phyloP scores from a whole-genome alignment of 2,888 invertebrate genomes.

The Ectobius pallidus region DNA sequence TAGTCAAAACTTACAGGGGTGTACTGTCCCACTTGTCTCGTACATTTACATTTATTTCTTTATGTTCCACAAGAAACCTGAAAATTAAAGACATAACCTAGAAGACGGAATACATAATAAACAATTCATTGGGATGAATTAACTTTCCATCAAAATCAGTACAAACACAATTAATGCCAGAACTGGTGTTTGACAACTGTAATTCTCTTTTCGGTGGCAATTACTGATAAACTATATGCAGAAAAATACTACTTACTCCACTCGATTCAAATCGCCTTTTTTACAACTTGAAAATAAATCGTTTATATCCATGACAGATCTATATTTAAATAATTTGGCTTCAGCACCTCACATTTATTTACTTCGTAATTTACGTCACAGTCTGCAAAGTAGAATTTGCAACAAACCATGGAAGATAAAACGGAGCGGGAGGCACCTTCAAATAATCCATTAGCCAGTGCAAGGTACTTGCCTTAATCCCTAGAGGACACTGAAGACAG shows the following conservation, averaged over 20 bases:
- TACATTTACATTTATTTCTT: slow-evolving; percentile 57
- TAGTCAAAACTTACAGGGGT: slow-evolving; percentile 57
- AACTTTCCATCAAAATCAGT: no score
- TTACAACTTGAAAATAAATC: background rate
- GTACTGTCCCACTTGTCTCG: slow-evolving; percentile 61
- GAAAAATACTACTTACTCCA: background rate
- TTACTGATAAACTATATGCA: no score
- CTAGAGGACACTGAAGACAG: background rate
- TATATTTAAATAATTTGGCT: background rate
- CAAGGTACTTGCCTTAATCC: no score
- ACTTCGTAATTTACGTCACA: background rate
- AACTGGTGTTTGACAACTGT: no score
- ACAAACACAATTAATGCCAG: no score
- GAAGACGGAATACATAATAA: background rate
- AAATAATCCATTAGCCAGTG: no score
- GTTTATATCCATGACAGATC: background rate
- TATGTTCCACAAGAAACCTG: slow-evolving; percentile 56
- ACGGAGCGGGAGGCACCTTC: no score
- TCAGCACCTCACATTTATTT: background rate
- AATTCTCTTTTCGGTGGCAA: no score
- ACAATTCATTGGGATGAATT: no score
- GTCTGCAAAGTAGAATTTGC: no score
- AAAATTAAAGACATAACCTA: slow-evolving; percentile 20
- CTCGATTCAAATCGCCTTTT: background rate
- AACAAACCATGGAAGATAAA: no score